Base-by-base conservation (phyloP, 2,888 invertebrate species). In the Zaprionus lineosus region DNA sequence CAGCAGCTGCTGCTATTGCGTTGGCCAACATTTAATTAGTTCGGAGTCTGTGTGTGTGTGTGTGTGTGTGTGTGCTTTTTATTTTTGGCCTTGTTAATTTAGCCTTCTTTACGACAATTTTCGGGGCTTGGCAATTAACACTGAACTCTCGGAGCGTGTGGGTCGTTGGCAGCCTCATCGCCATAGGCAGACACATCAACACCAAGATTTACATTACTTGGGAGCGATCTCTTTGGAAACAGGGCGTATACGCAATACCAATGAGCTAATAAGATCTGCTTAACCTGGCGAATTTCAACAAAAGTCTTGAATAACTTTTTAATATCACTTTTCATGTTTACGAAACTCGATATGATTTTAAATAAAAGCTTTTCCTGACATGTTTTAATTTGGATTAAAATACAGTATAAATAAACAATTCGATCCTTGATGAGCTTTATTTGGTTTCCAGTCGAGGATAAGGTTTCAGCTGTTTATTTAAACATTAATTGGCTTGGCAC, bases 11-110 rank as follows among this genome's bases (percentile, higher is more conserved):
- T 52, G 21, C 47, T 47, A 37, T n/a, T 56, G 62, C 60, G 67
- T 77, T 83, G 72, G 75, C 83, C 79, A 83, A 83, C 76, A 68
- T 77, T 77, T 77, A 77, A 77, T 77, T 77, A 75, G 73, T 44
- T 52, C 76, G 79, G 59, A 63, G 50, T 72, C 64, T 71, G 37
- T 28, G 9, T 43, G 47, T 29, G 44, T n/a, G n/a, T n/a, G n/a
- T n/a, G n/a, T n/a, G n/a, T n/a, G n/a, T n/a, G 3, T 21, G 21
- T 21, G 3, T 7, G 21, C 4, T 5, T 5, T 5, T 7, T 21
- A 44, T 14, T 44, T 62, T 52, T 78, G 81, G 77, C 84, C 84
- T 78, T 78, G 78, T 50, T 53, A 39, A 64, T 48, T 62, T 39
- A 34, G 37, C 43, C 36, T 46, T 33, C 15, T 48, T 57, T 41